Conservation (phyloP, 2,888 invertebrate genomes). For the Sialis fuliginosa region DNA sequence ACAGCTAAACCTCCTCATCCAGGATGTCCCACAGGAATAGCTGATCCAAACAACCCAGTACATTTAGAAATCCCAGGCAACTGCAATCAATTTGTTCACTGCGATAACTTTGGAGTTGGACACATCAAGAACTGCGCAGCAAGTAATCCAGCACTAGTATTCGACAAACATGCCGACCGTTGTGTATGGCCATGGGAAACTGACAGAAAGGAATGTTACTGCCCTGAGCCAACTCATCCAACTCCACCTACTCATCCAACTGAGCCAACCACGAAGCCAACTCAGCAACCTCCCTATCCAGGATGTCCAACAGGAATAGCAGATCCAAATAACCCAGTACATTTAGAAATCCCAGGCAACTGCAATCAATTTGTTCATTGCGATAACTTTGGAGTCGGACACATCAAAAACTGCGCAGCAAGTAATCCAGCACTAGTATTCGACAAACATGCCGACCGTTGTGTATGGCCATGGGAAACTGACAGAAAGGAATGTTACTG, state of each 20-base stretch:
- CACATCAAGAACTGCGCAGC: neutral
- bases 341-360: neutral
- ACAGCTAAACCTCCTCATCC: neutral
- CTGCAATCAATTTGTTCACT: slow-evolving; percentile 1
- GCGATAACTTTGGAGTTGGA: neutral
- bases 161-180: neutral
- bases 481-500: neutral
- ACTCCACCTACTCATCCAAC: neutral
- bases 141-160: neutral
- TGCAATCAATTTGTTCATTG: slow-evolving; percentile 1
- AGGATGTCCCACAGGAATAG: neutral
- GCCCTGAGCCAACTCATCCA: no score
- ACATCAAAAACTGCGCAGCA: slow-evolving; percentile 1
- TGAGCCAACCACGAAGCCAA: neutral
- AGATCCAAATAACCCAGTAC: neutral
- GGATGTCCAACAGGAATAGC: neutral
- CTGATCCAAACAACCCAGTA: neutral
- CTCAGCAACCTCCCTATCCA: neutral
- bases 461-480: neutral
- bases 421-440: neutral
- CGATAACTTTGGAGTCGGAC: neutral
- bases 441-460: neutral
- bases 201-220: neutral
- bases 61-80: neutral
- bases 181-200: slow-evolving; percentile 1